A percentile compares a stretch with the other conserved stretches of the same genome.
Evolutionary conservation across 2,888 invertebrate species (phyloP).

Genomic region (Amphimallon solstitiale): DNA sequence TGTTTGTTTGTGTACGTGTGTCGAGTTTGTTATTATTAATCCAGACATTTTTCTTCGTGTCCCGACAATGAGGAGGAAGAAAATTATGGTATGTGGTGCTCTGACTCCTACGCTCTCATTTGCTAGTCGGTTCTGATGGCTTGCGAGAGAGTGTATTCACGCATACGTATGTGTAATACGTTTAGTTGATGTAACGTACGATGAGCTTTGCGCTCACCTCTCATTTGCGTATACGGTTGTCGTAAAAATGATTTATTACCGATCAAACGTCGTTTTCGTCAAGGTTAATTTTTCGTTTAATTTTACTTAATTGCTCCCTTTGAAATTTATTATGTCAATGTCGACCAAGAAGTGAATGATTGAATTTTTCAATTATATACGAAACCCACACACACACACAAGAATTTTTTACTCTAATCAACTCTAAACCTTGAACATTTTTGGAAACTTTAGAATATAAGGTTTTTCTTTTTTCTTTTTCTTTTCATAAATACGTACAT

Average conservation of each 20-base stretch:
- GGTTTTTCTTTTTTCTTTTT: too few relatives aligned
- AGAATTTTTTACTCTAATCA: too few relatives aligned
- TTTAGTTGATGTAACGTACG: not conserved
- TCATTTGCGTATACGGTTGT: slow-evolving; percentile 24
- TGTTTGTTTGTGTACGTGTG: too few relatives aligned
- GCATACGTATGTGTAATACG: too few relatives aligned
- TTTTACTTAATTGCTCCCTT: slow-evolving; percentile 17
- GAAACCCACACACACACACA: too few relatives aligned
- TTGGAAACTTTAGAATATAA: too few relatives aligned
- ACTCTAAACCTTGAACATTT: too few relatives aligned
- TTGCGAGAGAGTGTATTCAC: not conserved
- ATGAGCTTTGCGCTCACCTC: not conserved
- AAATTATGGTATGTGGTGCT: slow-evolving; percentile 4
- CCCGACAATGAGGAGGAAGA: slow-evolving; percentile 7
- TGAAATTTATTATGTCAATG: slow-evolving; percentile 12
- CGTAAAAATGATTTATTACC: slow-evolving; percentile 22
- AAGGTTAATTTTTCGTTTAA: slow-evolving; percentile 29
- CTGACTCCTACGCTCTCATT: slow-evolving; percentile 17
- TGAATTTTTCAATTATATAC: too few relatives aligned
- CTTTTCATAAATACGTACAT: too few relatives aligned
- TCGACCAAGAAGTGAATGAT: not conserved
- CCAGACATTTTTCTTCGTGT: not conserved
- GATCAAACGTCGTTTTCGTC: slow-evolving; percentile 9
- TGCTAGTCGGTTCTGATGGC: not conserved
- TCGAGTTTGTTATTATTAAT: slow-evolving; percentile 13